Conservation (phyloP, 1,140 invertebrate species). For the Lepidurus arcticus region DNA sequence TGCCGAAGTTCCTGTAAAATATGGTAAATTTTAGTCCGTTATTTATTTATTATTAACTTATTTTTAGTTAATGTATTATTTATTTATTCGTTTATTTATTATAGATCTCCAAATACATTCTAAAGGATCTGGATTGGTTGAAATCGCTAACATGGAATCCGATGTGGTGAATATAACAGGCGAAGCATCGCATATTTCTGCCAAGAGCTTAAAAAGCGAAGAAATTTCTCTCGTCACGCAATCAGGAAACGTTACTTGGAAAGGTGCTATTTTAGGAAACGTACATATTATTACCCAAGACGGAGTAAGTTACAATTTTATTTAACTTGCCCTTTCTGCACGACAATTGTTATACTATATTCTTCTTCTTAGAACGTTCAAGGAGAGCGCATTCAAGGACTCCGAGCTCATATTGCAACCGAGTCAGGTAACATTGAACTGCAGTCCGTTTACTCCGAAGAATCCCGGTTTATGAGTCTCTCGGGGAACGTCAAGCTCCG, state of each 20-base stretch:
- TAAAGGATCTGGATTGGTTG: neutral
- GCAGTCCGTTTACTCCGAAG: neutral
- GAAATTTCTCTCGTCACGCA: slow-evolving; percentile 13
- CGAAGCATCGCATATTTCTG: neutral
- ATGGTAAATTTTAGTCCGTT: neutral
- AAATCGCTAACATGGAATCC: neutral
- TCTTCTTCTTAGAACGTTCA: neutral
- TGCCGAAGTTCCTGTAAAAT: neutral
- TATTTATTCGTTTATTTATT: neutral
- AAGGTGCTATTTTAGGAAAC: neutral
- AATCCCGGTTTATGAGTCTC: slow-evolving; percentile 18
- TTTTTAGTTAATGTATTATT: neutral
- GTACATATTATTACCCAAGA: neutral
- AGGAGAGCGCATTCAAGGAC: slow-evolving; percentile 16
- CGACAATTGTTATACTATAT: neutral
- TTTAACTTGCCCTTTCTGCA: neutral
- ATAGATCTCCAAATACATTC: slow-evolving; percentile 10
- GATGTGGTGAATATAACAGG: neutral
- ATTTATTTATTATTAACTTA: neutral
- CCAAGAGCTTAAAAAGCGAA: neutral
- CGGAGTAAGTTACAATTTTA: neutral
- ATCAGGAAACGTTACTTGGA: slow-evolving; percentile 5
- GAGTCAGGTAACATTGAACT: neutral
- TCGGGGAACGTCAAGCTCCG: neutral
- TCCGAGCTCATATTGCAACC: slow-evolving; percentile 3